These are phyloP conservation scores for Nymphalis polychloros DNA, from an alignment of 2,888 invertebrate genomes.

Conservation along the genomic window DNA sequence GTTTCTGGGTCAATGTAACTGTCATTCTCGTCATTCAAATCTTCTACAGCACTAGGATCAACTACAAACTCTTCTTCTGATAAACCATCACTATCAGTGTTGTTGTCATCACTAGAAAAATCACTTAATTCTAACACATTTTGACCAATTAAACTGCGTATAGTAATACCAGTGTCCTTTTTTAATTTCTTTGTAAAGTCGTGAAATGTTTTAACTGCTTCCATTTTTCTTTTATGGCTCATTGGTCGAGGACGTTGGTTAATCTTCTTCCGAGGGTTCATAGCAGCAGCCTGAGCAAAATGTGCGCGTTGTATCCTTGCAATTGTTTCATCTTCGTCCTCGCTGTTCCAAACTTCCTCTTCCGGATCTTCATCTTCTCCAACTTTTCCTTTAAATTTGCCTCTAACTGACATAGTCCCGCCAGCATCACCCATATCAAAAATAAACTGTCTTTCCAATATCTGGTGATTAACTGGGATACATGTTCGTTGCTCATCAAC, in stretches of 20 bases:
- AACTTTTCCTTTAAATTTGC: conserved; percentile 58
- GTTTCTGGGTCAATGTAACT: conserved; percentile 79
- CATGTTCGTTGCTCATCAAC: conserved; percentile 34
- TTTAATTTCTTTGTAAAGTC: conserved; percentile 79
- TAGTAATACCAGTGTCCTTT: conserved; percentile 77
- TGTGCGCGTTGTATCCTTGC: conserved; percentile 76
- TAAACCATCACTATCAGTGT: conserved; percentile 75
- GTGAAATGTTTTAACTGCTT: conserved; percentile 77
- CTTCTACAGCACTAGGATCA: conserved; percentile 72
- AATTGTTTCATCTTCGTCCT: conserved; percentile 76
- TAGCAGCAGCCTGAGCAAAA: conserved; percentile 74
- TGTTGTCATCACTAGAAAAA: conserved; percentile 72
- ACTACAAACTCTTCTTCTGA: conserved; percentile 78
- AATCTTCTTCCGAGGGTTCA: conserved; percentile 66
- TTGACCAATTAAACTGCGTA: conserved; percentile 75
- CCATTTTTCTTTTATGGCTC: conserved; percentile 77
- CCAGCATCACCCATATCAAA: conserved; percentile 65
- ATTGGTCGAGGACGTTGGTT: conserved; percentile 66
- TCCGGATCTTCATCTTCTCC: conserved; percentile 66
- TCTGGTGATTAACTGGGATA: conserved; percentile 33
- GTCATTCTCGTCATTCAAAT: conserved; percentile 73
- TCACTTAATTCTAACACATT: conserved; percentile 77
- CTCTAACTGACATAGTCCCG: conserved; percentile 57
- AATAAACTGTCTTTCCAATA: conserved; percentile 31
- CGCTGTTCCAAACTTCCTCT: conserved; percentile 69